These are phyloP conservation scores for Drosophila nigricruria DNA, from an alignment of 2,888 invertebrate genomes.

Conservation along the genomic window DNA sequence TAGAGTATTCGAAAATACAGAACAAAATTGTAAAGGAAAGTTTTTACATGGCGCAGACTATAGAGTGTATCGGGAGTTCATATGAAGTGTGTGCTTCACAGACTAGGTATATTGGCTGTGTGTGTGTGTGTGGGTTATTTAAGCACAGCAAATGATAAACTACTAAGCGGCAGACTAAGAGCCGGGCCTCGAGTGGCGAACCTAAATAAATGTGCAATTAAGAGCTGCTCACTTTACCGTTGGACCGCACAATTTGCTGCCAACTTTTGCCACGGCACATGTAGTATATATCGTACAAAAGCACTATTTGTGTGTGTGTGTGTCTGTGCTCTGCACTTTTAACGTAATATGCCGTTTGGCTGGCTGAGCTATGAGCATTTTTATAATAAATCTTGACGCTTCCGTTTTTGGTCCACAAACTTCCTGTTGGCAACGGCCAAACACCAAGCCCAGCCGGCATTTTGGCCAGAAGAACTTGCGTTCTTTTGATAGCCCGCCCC, in stretches of 20 bases:
- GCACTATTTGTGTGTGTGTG: slow-evolving; percentile 8
- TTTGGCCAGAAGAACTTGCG: slow-evolving; percentile 54
- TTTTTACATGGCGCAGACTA: slow-evolving; percentile 47
- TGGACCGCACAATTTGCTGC: slow-evolving; percentile 81
- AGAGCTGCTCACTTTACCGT: slow-evolving; percentile 81
- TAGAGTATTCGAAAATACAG: slow-evolving; percentile 29
- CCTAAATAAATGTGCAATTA: slow-evolving; percentile 84
- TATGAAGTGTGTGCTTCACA: slow-evolving; percentile 44
- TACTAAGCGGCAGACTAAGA: slow-evolving; percentile 75
- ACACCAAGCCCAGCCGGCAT: slow-evolving; percentile 37
- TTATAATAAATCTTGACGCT: slow-evolving; percentile 81
- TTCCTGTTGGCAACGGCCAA: slow-evolving; percentile 74
- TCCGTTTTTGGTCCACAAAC: slow-evolving; percentile 82
- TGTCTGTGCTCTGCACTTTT: slow-evolving; percentile 67
- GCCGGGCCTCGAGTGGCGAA: slow-evolving; percentile 62
- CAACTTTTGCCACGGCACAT: slow-evolving; percentile 59
- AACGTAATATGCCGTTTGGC: slow-evolving; percentile 79
- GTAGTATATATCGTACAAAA: slow-evolving; percentile 11
- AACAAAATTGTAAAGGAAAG: slow-evolving; percentile 54
- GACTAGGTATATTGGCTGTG: not conserved
- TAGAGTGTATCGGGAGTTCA: slow-evolving; percentile 32
- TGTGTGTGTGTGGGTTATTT: slow-evolving; percentile 61
- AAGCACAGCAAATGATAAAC: slow-evolving; percentile 80
- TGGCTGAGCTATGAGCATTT: slow-evolving; percentile 79
- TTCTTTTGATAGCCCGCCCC: slow-evolving; percentile 46